Evolutionary conservation across 2,113 vertebrate genomes (phyloP).

Genomic region (Panthera leo): DNA sequence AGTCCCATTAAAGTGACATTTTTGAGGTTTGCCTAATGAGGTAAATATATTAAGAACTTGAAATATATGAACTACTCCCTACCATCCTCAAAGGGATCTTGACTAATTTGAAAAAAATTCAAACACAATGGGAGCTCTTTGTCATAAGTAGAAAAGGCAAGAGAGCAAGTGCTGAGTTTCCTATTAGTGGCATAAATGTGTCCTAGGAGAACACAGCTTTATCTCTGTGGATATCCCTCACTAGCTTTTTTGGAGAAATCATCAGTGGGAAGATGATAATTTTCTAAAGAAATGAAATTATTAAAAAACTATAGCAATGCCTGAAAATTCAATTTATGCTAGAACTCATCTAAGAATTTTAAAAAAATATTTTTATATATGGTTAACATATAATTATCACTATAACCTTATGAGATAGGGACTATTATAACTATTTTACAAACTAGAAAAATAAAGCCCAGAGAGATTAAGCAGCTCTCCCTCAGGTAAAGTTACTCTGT

Average conservation of each 20-base stretch:
- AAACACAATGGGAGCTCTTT: background rate
- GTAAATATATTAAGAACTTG: background rate
- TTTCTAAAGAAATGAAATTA: background rate
- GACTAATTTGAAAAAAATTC: slow-evolving; percentile 12
- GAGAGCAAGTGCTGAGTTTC: background rate
- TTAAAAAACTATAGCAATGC: background rate
- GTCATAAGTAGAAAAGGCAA: background rate
- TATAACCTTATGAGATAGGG: background rate
- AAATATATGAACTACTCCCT: background rate
- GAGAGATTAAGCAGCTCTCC: background rate
- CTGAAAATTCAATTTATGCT: background rate
- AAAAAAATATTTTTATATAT: background rate
- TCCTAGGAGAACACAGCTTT: background rate
- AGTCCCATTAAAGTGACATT: slow-evolving; percentile 2
- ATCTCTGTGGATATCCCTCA: background rate
- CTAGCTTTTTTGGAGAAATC: background rate
- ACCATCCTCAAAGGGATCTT: background rate
- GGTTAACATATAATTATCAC: background rate
- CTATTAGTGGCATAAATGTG: too few relatives aligned
- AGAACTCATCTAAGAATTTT: background rate
- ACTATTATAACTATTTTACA: background rate
- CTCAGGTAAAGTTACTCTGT: background rate
- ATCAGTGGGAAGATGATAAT: background rate
- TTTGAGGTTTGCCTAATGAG: slow-evolving; percentile 39
- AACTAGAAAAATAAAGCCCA: background rate